Conservation (phyloP, 2,888 invertebrate species). For the Halictus quadricinctus region DNA sequence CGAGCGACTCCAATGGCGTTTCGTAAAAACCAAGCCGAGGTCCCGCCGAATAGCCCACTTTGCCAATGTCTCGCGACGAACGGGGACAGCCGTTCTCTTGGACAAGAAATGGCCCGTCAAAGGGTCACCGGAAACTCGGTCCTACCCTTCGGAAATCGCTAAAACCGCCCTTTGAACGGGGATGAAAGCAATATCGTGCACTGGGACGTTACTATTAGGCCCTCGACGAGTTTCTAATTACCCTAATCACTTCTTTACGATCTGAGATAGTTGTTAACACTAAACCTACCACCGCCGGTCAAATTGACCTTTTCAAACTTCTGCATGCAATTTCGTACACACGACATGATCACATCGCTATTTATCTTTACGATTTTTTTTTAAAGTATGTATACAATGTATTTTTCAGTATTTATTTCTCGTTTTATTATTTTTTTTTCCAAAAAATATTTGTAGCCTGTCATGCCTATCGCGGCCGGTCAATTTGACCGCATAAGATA, state of each 20-base stretch:
- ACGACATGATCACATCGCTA: too few species aligned
- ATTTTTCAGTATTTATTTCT: too few species aligned
- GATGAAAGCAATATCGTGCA: slow-evolving; percentile 19
- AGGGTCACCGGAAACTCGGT: neutral
- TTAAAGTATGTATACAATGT: too few species aligned
- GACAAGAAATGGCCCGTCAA: neutral
- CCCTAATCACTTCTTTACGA: neutral
- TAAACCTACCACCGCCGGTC: too few species aligned
- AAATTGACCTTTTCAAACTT: too few species aligned
- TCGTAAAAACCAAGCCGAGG: slow-evolving; percentile 25
- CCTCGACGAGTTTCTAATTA: neutral
- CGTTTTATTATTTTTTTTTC: too few species aligned
- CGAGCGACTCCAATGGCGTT: neutral
- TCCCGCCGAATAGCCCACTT: slow-evolving; percentile 19
- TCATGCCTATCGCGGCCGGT: too few species aligned
- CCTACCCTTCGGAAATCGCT: neutral
- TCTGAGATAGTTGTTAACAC: neutral
- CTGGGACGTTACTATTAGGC: neutral
- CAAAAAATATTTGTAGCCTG: too few species aligned
- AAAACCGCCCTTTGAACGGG: neutral
- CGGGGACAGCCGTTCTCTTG: neutral
- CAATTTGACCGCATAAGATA: too few species aligned
- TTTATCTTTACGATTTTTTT: too few species aligned
- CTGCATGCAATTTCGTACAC: too few species aligned
- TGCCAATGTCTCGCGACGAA: slow-evolving; percentile 22